Evolutionary conservation across 1,140 invertebrate species (phyloP), one percentile per base, ranked within the genome.

Genomic region (Euwallacea similis): DNA sequence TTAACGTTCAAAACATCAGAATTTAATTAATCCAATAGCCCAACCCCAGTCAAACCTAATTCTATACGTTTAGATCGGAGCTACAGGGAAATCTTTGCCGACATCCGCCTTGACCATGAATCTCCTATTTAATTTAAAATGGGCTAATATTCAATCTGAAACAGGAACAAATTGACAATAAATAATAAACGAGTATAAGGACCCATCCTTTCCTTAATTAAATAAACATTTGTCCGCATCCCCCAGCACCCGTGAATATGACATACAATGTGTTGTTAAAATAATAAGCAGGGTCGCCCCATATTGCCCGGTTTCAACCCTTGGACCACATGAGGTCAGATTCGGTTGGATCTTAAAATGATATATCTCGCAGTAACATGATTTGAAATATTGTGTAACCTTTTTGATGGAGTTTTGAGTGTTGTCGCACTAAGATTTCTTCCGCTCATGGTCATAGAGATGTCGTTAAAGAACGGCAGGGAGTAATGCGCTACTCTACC

Each of bases 261-360:
- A 7, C 56, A 69, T 53, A 69, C 58, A 69, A 69, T 69, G 67
- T 69, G 59, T 42, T 69, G 67, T 69, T 69, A 69, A 69, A 69
- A 69, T 69, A 69, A 69, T 69, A 69, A 69, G 67, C 67, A 61
- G 67, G 67, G 67, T 69, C 59, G 59, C 59, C 15, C 59, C 10
- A 69, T 59, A 68, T 68, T 68, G 43, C 42, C 66, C 54, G 21
- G 4, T 33, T 33, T 33, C 21, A 33, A 33, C 21, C 21, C 21
- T 33, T 33, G 21, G 56, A 62, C 67, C 67, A 43, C 67, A 69
- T 42, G 21, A 69, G 67, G 67, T 69, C 67, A 64, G 46, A 64
- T 55, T 70, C 46, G 13, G 46, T 50, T 62, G 46, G 33, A 69
- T 62, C 67, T 69, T 69, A 69, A 69, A 68, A 61, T 62, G 67